Evolutionary conservation across 2,797 vertebrate species (phyloP), one percentile per base, ranked within the genome.

Genomic region (Geotrypetes seraphini): DNA sequence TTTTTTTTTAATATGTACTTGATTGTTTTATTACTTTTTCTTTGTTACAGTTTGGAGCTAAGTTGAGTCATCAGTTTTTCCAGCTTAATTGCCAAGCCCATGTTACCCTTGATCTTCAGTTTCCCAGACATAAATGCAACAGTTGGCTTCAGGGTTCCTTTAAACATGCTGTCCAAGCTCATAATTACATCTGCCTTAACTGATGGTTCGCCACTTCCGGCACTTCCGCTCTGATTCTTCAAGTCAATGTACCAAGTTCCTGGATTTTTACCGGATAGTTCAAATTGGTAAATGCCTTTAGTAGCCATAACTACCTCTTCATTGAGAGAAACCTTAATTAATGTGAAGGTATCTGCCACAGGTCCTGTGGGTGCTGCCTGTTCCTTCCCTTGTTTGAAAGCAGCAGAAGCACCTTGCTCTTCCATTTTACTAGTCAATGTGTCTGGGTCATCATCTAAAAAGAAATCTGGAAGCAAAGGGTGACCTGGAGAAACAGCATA

Each of bases 401-500:
- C 50, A 3, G 78, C 71, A 10, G 65, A 50, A 12, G 55, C 70
- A 96, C 94, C 88, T 0, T 71, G 51, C 25, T 71, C 29, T 59
- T 80, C 68, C 58, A 81, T 69, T 52, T 81, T 65, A 19, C 66
- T 31, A 4, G 39, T 52, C 40, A 79, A 18, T 1, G 2, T 7
- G 21, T 88, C 86, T 3, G 66, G 78, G 4, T 75, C 58, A 15
- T 76, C 81, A 40, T 96, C 92, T 66, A 98, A 74, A 71, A 98
- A 98, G 54, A 96, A 97, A 69, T 98, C 92, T 19, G 92, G 91
- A 28, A 96, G 62, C 50, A 97, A 70, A 8, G 89, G 78, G 42
- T 96, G 83, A 96, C 93, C 94, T 75, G 91, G 92, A 38, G 76
- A 56, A 45, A 97, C 38, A 7, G 93, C 89, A 34, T 98, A 98